phyloP scores from a whole-genome alignment of 2,113 vertebrate genomes.

The Mellivora capensis region DNA sequence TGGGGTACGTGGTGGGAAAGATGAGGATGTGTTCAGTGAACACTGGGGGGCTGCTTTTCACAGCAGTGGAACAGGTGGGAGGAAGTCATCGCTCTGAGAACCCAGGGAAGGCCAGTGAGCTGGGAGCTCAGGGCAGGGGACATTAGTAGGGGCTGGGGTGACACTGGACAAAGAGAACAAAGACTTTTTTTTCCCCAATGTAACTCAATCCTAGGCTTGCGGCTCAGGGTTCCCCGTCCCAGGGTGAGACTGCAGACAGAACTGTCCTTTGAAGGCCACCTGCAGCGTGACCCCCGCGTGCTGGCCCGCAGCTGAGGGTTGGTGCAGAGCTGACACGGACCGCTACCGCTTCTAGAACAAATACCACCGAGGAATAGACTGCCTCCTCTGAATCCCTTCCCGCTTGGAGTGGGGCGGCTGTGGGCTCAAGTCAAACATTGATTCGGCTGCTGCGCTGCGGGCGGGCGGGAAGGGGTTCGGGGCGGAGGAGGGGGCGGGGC shows the following conservation, averaged over 20 bases:
- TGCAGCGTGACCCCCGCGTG: background rate
- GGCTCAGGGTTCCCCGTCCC: background rate
- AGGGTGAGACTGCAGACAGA: background rate
- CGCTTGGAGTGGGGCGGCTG: slow-evolving; percentile 72
- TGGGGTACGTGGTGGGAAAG: background rate
- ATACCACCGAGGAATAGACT: slow-evolving; percentile 76
- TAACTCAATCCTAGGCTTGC: background rate
- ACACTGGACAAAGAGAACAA: background rate
- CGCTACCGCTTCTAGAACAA: slow-evolving; percentile 73
- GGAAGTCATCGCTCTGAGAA: background rate
- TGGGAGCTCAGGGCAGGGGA: background rate
- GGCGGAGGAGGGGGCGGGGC: background rate
- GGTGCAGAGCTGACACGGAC: slow-evolving; percentile 37
- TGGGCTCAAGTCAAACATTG: slow-evolving; percentile 81
- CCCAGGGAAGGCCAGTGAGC: background rate
- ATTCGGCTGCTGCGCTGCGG: slow-evolving; percentile 81
- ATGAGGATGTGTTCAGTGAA: background rate
- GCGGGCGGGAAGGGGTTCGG: slow-evolving; percentile 50
- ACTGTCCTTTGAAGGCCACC: background rate
- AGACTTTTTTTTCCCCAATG: background rate
- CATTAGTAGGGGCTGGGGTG: background rate
- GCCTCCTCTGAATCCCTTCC: slow-evolving; percentile 76
- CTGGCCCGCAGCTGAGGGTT: background rate
- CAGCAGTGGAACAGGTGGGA: background rate
- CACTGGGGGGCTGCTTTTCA: background rate